phyloP scores from a whole-genome alignment of 2,797 vertebrate species.

The Decapterus maruadsi region DNA sequence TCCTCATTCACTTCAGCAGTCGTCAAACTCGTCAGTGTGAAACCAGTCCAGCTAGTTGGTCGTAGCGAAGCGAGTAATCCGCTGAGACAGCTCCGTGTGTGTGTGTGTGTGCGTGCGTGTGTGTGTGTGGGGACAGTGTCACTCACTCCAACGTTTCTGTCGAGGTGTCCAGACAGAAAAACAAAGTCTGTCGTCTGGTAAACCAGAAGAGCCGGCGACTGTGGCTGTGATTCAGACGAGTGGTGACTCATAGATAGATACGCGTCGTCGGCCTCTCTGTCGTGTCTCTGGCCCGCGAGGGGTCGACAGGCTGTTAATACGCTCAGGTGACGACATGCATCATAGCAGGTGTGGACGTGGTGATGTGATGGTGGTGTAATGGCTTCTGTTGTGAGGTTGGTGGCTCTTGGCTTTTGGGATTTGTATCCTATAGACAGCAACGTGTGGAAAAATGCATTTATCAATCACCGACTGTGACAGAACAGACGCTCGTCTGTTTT shows the following conservation, averaged over 20 bases:
- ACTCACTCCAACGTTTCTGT: slow-evolving; percentile 5
- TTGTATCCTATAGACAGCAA: neutral
- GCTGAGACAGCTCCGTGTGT: slow-evolving; percentile 19
- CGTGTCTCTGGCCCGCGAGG: neutral
- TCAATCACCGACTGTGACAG: neutral
- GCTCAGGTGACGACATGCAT: slow-evolving; percentile 45
- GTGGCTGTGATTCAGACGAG: slow-evolving; percentile 26
- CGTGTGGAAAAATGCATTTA: neutral
- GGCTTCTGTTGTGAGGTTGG: slow-evolving; percentile 13
- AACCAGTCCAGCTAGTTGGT: slow-evolving; percentile 26
- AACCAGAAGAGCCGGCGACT: neutral
- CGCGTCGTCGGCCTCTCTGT: neutral
- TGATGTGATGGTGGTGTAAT: neutral
- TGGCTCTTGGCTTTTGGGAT: slow-evolving; percentile 25
- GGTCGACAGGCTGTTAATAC: slow-evolving; percentile 19
- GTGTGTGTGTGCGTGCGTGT: slow-evolving; percentile 3
- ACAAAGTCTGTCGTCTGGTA: slow-evolving; percentile 18
- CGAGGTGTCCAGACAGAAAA: neutral
- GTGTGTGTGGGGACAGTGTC: slow-evolving; percentile 1
- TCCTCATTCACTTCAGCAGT: slow-evolving; percentile 18
- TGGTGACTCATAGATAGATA: slow-evolving; percentile 12
- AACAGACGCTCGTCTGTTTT: neutral
- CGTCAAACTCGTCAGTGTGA: slow-evolving; percentile 27
- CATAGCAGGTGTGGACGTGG: slow-evolving; percentile 14
- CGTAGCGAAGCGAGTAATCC: slow-evolving; percentile 8